Evolutionary conservation across 2,113 vertebrate genomes (phyloP), one percentile per base, ranked within the genome.

Genomic region (pig (Sus scrofa)): DNA sequence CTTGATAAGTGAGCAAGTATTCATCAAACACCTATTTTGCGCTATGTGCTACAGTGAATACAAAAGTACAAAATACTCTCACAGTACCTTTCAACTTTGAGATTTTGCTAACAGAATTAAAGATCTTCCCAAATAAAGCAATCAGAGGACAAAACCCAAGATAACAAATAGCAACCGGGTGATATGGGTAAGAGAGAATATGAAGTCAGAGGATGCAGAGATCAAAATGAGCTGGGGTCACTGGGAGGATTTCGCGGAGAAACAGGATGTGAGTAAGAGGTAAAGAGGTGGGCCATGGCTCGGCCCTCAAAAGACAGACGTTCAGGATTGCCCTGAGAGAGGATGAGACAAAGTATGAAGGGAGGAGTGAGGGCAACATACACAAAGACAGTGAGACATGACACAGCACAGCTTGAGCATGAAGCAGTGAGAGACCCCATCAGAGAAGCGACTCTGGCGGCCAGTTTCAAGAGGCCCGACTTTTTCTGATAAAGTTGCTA

Each of bases 361-460:
- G 86, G 20, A 74, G 32, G 50, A 81, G 44, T 1, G 5, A 84
- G 62, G 39, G 54, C 32, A 44, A 4, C 0, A 24, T 0, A 4
- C 0, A 0, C 22, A 10, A 34, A 22, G 52, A 30, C 50, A 58
- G 30, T 15, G 19, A 65, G 7, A 30, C 1, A 1, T 0, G 5
- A 2, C 5, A 19, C 15, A 27, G 11, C 77, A 16, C 13, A 24
- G 50, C 10, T 39, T 65, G 44, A 2, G 9, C 1, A 1, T 0
- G 62, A 6, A 32, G 84, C 16, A 9, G 10, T 6, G 7, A 20
- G 24, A 30, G 52, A 7, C 14, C 1, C 15, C 62, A 16, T 7
- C 32, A 73, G 4, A 62, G 20, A 19, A 37, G 63, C 18, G 44
- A 13, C 34, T 34, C 16, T 1, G 34, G 13, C 22, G 9, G 32